A percentile compares a stretch with the other conserved stretches of the same genome.
Evolutionary conservation across 1,140 invertebrate genomes (phyloP).

Genomic region (Phymorhynchus buccinoides): DNA sequence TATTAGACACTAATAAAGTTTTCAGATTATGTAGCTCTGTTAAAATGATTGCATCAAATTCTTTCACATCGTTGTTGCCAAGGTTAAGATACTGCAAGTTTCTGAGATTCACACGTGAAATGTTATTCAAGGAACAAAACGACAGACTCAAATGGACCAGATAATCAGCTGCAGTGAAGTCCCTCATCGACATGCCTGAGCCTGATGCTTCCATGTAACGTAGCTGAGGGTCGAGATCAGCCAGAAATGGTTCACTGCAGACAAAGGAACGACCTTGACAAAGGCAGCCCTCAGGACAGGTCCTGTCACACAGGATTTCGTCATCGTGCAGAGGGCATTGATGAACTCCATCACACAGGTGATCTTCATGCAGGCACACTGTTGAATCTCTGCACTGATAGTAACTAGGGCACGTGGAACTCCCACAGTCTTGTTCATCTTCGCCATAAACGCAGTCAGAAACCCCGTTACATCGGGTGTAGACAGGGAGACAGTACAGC

Average conservation of each 20-base stretch:
- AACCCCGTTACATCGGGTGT: constrained; percentile 22
- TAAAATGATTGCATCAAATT: background rate
- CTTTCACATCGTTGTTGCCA: background rate
- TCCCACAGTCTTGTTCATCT: background rate
- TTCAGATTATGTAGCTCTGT: background rate
- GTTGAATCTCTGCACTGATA: background rate
- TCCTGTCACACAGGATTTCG: background rate
- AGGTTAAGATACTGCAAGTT: background rate
- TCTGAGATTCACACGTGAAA: background rate
- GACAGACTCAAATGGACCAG: constrained; percentile 31
- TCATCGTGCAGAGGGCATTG: background rate
- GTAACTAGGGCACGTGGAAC: background rate
- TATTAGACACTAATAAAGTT: background rate
- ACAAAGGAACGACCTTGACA: background rate
- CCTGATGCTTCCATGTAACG: background rate
- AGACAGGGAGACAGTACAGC: background rate
- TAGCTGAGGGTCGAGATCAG: background rate
- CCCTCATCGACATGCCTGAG: background rate
- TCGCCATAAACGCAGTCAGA: background rate
- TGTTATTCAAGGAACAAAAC: background rate
- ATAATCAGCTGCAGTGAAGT: background rate
- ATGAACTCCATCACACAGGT: background rate
- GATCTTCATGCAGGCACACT: background rate
- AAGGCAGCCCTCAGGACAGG: background rate
- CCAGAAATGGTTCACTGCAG: background rate